A percentile compares a stretch with the other conserved stretches of the same genome.
phyloP scores from a whole-genome alignment of 2,113 vertebrate genomes.

The Polypterus senegalus region DNA sequence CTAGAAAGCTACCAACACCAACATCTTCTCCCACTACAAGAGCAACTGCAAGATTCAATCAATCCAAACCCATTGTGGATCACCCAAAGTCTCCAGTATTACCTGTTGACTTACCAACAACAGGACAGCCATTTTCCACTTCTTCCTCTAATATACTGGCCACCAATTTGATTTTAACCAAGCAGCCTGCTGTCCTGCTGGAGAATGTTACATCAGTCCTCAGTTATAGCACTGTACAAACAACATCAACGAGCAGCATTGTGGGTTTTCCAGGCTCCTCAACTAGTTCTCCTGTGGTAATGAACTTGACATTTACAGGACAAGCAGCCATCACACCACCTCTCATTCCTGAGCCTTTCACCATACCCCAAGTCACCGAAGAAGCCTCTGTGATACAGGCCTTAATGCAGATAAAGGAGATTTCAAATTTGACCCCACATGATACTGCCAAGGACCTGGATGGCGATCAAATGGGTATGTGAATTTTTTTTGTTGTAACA shows the following conservation, averaged over 20 bases:
- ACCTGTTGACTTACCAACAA: slow-evolving; percentile 17
- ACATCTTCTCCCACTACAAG: background rate
- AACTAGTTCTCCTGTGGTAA: background rate
- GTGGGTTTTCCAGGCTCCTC: background rate
- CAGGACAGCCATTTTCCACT: slow-evolving; percentile 6
- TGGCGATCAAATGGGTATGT: too few species aligned
- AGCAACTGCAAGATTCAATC: background rate
- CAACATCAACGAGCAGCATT: background rate
- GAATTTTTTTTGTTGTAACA: too few species aligned
- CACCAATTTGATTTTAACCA: too few species aligned
- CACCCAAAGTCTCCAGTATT: slow-evolving; percentile 20
- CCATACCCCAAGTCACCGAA: too few species aligned
- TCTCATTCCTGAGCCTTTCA: too few species aligned
- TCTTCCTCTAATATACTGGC: too few species aligned
- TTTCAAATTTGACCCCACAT: too few species aligned
- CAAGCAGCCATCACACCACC: too few species aligned
- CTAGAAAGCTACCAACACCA: background rate
- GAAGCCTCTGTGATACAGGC: too few species aligned
- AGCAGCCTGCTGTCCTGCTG: too few species aligned
- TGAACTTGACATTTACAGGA: background rate
- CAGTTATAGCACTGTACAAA: background rate
- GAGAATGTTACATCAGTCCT: slow-evolving; percentile 27
- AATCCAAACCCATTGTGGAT: slow-evolving; percentile 20
- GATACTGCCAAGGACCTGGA: too few species aligned
- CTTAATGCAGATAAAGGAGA: too few species aligned